A percentile compares a stretch with the other conserved stretches of the same genome.
Conservation (phyloP, 2,888 invertebrate genomes). For the Dascillus cervinus region DNA sequence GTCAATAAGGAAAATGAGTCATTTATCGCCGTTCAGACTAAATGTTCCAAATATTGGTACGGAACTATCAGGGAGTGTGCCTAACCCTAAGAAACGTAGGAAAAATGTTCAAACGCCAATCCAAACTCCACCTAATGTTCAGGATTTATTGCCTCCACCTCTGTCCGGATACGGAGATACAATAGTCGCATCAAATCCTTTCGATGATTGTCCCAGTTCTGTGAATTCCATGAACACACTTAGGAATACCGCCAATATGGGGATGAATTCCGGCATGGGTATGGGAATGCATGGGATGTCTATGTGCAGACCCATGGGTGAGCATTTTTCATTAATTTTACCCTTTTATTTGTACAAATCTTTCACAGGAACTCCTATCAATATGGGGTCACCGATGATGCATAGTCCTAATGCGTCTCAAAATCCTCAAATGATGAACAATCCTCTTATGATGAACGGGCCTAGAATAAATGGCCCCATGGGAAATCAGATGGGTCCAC, state of each 20-base stretch:
- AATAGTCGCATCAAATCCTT: constrained; percentile 90
- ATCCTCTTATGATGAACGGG: constrained; percentile 44
- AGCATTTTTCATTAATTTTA: constrained; percentile 8
- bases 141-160: constrained; percentile 78
- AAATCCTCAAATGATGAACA: constrained; percentile 34
- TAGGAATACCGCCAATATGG: constrained; percentile 34
- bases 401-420: constrained; percentile 41
- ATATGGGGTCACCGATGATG: constrained; percentile 40
- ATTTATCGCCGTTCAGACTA: constrained; percentile 39
- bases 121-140: constrained; percentile 62
- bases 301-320: constrained; percentile 58
- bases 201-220: constrained; percentile 75
- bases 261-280: constrained; percentile 36
- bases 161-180: constrained; percentile 88
- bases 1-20: constrained; percentile 31
- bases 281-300: constrained; percentile 54
- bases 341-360: not conserved
- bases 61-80: constrained; percentile 58
- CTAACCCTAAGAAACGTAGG: constrained; percentile 83
- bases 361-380: constrained; percentile 22
- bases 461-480: constrained; percentile 39
- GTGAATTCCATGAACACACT: constrained; percentile 38
- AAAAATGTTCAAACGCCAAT: constrained; percentile 62
- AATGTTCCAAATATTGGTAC: constrained; percentile 39
- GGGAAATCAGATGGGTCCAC: constrained; percentile 37